Conservation (phyloP, 2,797 vertebrate genomes). For the Megalops cyprinoides region DNA sequence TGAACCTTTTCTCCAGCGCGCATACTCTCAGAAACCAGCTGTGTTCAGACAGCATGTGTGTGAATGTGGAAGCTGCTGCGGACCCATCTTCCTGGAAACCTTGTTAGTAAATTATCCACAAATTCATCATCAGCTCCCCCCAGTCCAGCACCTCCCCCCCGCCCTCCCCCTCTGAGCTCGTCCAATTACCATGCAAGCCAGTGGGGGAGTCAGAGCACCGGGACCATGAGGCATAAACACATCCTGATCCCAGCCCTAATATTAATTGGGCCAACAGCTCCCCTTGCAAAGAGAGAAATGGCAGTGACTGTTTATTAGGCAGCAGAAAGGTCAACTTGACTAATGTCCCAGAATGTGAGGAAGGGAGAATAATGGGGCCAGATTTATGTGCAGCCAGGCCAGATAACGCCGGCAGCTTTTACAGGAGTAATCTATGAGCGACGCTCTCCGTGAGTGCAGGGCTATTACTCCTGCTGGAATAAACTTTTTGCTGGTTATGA, state of each 20-base stretch:
- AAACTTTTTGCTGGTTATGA: slow-evolving; percentile 59
- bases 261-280: slow-evolving; percentile 79
- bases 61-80: neutral
- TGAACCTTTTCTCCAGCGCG: slow-evolving; percentile 15
- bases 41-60: neutral
- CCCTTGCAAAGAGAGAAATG: slow-evolving; percentile 84
- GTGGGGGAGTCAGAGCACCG: slow-evolving; percentile 17
- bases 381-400: slow-evolving; percentile 80
- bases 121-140: slow-evolving; percentile 17
- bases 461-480: slow-evolving; percentile 77
- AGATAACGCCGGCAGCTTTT: slow-evolving; percentile 82
- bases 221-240: slow-evolving; percentile 23
- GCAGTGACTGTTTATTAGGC: slow-evolving; percentile 82
- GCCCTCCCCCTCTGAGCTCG: neutral
- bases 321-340: slow-evolving; percentile 82
- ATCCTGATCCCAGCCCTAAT: slow-evolving; percentile 73
- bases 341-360: slow-evolving; percentile 83
- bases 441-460: slow-evolving; percentile 72
- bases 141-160: neutral
- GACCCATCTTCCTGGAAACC: slow-evolving; percentile 4
- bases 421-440: slow-evolving; percentile 84
- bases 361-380: slow-evolving; percentile 83
- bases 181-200: slow-evolving; percentile 30
- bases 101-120: slow-evolving; percentile 33
- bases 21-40: slow-evolving; percentile 6